These are phyloP conservation scores for Aplodontia rufa DNA, from an alignment of 2,113 vertebrate genomes.

Conservation along the genomic window DNA sequence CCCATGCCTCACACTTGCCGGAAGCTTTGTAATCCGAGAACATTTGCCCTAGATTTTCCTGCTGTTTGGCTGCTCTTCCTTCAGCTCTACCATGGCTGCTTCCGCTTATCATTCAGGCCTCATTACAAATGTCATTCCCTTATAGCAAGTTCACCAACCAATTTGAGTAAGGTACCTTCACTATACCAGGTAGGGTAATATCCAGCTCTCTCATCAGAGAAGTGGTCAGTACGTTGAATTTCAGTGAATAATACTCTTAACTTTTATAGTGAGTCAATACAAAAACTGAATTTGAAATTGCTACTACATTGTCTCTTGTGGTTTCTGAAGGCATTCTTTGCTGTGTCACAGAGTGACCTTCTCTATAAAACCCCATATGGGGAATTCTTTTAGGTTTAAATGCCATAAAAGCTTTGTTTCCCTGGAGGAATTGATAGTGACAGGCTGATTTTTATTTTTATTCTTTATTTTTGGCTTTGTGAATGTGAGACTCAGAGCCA, in stretches of 20 bases:
- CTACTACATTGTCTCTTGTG: background rate
- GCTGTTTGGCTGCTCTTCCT: background rate
- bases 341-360: background rate
- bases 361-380: background rate
- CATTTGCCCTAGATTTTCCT: background rate
- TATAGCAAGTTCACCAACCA: background rate
- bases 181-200: background rate
- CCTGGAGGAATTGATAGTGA: slow-evolving; percentile 25
- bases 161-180: background rate
- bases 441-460: background rate
- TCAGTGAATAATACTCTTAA: background rate
- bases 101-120: background rate
- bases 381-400: background rate
- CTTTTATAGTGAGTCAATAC: background rate
- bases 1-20: background rate
- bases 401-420: slow-evolving; percentile 9
- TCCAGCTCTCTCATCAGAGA: background rate
- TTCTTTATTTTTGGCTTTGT: background rate
- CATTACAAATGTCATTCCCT: background rate
- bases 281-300: slow-evolving; percentile 30
- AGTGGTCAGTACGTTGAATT: background rate
- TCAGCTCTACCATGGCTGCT: background rate
- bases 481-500: background rate
- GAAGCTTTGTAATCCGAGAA: background rate
- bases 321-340: background rate